Base-by-base conservation (phyloP, 2,113 vertebrate species). In the Castor canadensis region DNA sequence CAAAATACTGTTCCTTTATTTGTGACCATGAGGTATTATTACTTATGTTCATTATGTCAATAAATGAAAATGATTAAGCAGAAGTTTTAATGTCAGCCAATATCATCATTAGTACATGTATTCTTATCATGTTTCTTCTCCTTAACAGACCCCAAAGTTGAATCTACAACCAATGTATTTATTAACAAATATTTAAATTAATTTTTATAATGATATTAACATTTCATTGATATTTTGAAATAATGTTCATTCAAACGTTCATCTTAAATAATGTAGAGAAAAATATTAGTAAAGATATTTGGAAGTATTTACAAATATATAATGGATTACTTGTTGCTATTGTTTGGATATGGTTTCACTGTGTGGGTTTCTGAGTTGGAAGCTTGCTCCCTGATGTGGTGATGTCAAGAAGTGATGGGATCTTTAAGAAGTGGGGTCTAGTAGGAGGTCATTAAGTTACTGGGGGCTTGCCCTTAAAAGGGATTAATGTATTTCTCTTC, bases 261-360 rank as follows among this genome's bases (percentile, higher is more conserved):
- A 90, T 87, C 84, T 96, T 69, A 93, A 35, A 73, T 85, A 91
- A 76, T 58, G 91, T 94, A 43, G 45, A 83, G 45, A 73, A 62
- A 0, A 93, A 81, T 60, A 62, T 30, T 77, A 80, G 28, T 64
- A 49, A 90, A 26, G 4, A 45, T 49, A 87, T 91, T 86, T 76
- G 52, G 32, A 90, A 4, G 52, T 54, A 69, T 47, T 86, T 47
- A 62, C 1, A 82, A 83, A 80, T 76, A 49, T 0, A 54, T 16
- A 38, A 5, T 71, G 45, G 26, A 62, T 71, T 77, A 45, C 12
- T 77, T 28, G 20, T 20, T 43, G 13, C 28, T 76, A 11, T 28
- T 9, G 19, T 66, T 84, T 84, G 20, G 20, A 40, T 38, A 62
- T 49, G n/a, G 45, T 64, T 73, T 71, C 19, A 56, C 40, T 56